A percentile compares a stretch with the other conserved stretches of the same genome.
These are phyloP conservation scores for Microplitis manilae DNA, from an alignment of 2,888 invertebrate species.

Conservation along the genomic window DNA sequence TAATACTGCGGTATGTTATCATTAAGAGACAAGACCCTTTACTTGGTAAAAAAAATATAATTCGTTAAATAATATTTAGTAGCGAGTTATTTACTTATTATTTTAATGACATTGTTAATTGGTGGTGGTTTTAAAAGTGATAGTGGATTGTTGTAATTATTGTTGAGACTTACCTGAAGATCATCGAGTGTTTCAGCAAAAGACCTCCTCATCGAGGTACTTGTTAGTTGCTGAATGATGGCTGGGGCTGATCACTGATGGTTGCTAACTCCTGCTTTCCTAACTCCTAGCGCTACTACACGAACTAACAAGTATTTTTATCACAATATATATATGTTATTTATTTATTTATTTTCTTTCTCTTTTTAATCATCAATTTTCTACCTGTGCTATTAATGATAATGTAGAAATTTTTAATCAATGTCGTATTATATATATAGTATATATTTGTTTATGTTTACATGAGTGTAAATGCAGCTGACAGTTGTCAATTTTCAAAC, in stretches of 20 bases:
- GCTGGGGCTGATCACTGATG: not conserved
- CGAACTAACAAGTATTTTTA: not conserved
- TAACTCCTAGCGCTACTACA: not conserved
- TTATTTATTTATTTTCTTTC: not conserved
- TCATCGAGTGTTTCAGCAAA: constrained; percentile 21
- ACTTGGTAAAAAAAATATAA: not conserved
- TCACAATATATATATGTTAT: not conserved
- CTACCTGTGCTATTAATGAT: not conserved
- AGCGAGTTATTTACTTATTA: not conserved
- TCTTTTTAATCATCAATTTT: not conserved
- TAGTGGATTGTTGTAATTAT: not conserved
- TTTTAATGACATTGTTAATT: not conserved
- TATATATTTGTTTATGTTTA: no score
- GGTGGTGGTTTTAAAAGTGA: not conserved
- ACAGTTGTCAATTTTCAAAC: no score
- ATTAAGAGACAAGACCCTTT: constrained; percentile 5
- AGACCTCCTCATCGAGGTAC: constrained; percentile 17
- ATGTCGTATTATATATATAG: not conserved
- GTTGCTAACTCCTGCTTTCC: not conserved
- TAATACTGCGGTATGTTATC: constrained; percentile 19
- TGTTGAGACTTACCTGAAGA: constrained; percentile 18
- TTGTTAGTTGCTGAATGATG: constrained; percentile 11
- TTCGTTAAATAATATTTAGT: not conserved
- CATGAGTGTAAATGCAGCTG: no score
- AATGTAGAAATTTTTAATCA: not conserved